Conservation (phyloP, 2,888 invertebrate species). For the Callinectes sapidus region DNA sequence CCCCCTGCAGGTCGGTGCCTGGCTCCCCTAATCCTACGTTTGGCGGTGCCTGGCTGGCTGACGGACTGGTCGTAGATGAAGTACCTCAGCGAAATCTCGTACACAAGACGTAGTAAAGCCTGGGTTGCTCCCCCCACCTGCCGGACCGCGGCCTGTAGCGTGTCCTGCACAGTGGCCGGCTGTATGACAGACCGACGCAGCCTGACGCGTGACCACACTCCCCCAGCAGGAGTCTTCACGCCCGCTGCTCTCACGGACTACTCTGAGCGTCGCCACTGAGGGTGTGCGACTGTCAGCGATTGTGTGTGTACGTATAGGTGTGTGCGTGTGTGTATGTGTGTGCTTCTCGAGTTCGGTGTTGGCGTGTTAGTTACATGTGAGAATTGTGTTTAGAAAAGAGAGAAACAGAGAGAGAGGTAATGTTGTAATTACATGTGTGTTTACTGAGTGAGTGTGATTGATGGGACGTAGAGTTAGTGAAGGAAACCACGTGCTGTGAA, state of each 20-base stretch:
- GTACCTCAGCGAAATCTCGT: slow-evolving; percentile 12
- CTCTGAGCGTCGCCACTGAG: not conserved
- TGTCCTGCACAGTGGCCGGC: not conserved
- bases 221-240: not conserved
- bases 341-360: not conserved
- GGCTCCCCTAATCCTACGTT: not conserved
- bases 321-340: not conserved
- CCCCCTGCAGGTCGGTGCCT: not conserved
- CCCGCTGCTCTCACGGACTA: not conserved
- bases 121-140: not conserved
- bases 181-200: not conserved
- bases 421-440: not conserved
- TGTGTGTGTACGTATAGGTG: not conserved
- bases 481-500: not conserved
- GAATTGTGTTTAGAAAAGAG: not conserved
- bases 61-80: not conserved
- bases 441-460: not conserved
- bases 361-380: not conserved
- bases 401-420: not conserved
- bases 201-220: not conserved
- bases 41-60: slow-evolving; percentile 19
- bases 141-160: not conserved
- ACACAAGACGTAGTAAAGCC: slow-evolving; percentile 1
- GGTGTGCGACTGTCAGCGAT: not conserved
- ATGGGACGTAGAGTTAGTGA: not conserved